These are phyloP conservation scores for Plumapathes pennacea DNA, from an alignment of 92 coral and sea anemone genomes.

Conservation along the genomic window DNA sequence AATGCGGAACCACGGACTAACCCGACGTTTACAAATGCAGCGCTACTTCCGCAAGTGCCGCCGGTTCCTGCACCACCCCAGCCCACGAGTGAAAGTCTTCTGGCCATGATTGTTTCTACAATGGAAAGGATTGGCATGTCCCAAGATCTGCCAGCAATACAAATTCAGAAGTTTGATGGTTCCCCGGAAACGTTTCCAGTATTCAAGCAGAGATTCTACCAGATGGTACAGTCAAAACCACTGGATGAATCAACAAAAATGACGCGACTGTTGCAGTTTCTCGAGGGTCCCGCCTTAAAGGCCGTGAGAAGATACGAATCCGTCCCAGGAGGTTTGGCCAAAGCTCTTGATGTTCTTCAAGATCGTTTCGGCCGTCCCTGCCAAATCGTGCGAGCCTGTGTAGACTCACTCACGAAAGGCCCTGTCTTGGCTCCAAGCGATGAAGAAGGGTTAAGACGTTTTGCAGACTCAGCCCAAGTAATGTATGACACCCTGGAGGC, in stretches of 20 bases:
- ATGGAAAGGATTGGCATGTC: constrained; percentile 50
- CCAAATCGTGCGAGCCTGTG: constrained; percentile 55
- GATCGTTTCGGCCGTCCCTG: constrained; percentile 48
- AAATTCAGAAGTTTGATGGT: constrained; percentile 51
- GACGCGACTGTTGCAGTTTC: constrained; percentile 61
- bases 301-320: constrained; percentile 59
- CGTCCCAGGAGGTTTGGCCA: constrained; percentile 46
- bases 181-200: constrained; percentile 52
- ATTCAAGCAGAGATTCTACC: constrained; percentile 38
- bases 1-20: too few species aligned
- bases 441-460: constrained; percentile 28
- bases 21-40: too few species aligned
- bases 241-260: constrained; percentile 56
- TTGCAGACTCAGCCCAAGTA: constrained; percentile 48
- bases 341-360: constrained; percentile 44
- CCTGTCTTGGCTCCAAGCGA: constrained; percentile 38
- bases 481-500: constrained; percentile 47
- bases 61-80: too few species aligned
- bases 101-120: constrained; percentile 16
- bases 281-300: constrained; percentile 50
- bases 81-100: constrained; percentile 7
- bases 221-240: constrained; percentile 53
- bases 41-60: too few species aligned
- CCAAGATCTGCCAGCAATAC: constrained; percentile 41
- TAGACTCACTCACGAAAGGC: constrained; percentile 47